Percentiles rank a stretch among this genome's conserved stretches.
Conservation (phyloP, 2,888 invertebrate species). For the Girardia tigrina region DNA sequence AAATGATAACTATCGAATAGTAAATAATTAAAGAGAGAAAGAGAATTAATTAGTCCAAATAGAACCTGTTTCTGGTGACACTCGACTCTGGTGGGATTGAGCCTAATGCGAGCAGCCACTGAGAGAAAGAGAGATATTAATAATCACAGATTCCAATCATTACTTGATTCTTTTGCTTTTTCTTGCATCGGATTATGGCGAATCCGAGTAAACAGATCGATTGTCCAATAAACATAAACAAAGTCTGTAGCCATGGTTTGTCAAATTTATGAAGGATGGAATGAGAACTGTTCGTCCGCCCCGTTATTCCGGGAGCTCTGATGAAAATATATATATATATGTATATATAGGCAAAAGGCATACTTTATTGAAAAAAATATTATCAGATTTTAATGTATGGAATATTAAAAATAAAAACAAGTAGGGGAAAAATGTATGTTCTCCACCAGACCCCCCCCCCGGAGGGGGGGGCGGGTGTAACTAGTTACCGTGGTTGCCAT, state of each 20-base stretch:
- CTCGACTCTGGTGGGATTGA: not conserved
- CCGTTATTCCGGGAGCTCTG: not conserved
- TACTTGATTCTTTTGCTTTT: not conserved
- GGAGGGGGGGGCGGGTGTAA: too few relatives aligned
- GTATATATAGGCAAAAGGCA: too few relatives aligned
- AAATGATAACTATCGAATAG: too few relatives aligned
- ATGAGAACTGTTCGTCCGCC: slow-evolving; percentile 19
- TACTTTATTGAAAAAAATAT: too few relatives aligned
- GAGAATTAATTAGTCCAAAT: not conserved
- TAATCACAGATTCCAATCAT: too few relatives aligned
- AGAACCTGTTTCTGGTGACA: not conserved
- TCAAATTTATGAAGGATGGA: slow-evolving; percentile 40
- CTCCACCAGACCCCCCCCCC: too few relatives aligned
- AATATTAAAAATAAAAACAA: too few relatives aligned
- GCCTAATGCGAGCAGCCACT: not conserved
- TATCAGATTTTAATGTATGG: too few relatives aligned
- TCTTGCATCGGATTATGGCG: not conserved
- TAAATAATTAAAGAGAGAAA: too few relatives aligned
- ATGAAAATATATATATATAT: too few relatives aligned
- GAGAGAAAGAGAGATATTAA: not conserved
- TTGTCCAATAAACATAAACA: slow-evolving; percentile 46
- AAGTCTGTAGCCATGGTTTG: slow-evolving; percentile 46
- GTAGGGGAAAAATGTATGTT: too few relatives aligned
- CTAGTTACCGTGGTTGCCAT: too few relatives aligned
- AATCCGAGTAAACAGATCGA: slow-evolving; percentile 42